These are phyloP conservation scores for Noturus placidus DNA, from an alignment of 2,113 vertebrate species.

Conservation along the genomic window DNA sequence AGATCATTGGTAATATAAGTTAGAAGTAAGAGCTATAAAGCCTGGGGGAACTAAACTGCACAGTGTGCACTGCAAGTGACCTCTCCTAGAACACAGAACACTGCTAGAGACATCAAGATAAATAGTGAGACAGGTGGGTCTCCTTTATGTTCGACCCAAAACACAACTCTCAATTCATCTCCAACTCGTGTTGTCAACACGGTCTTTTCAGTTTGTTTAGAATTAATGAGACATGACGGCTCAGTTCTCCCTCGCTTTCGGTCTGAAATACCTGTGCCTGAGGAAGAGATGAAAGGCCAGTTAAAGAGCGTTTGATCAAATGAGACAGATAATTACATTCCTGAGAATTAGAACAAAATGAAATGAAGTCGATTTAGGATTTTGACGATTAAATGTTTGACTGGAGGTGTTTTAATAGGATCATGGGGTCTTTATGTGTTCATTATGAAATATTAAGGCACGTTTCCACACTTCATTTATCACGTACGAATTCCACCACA, in stretches of 20 bases:
- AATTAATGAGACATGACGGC: conserved; percentile 21
- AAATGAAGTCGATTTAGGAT: conserved; percentile 11
- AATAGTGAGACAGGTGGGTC: neutral
- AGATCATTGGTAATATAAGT: conserved; percentile 28
- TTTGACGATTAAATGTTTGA: neutral
- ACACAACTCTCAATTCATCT: conserved; percentile 12
- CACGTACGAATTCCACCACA: neutral
- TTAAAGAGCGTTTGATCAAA: conserved; percentile 39
- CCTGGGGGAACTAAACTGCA: conserved; percentile 29
- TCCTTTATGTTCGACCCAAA: conserved; percentile 2
- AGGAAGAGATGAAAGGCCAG: conserved; percentile 22
- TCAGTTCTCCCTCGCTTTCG: neutral
- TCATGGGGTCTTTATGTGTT: neutral
- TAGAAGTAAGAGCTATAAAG: conserved; percentile 37
- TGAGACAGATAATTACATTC: conserved; percentile 40
- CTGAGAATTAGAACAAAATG: conserved; percentile 16
- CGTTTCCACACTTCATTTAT: conserved; percentile 2
- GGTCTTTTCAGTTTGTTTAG: neutral
- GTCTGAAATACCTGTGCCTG: conserved; percentile 11
- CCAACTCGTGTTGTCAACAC: neutral
- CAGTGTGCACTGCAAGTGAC: conserved; percentile 31
- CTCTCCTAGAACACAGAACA: neutral
- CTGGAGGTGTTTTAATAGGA: conserved; percentile 21
- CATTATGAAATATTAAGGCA: neutral
- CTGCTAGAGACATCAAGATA: neutral